These are phyloP conservation scores for Eidolon dupreanum DNA, from an alignment of 2,797 vertebrate genomes.

Conservation along the genomic window DNA sequence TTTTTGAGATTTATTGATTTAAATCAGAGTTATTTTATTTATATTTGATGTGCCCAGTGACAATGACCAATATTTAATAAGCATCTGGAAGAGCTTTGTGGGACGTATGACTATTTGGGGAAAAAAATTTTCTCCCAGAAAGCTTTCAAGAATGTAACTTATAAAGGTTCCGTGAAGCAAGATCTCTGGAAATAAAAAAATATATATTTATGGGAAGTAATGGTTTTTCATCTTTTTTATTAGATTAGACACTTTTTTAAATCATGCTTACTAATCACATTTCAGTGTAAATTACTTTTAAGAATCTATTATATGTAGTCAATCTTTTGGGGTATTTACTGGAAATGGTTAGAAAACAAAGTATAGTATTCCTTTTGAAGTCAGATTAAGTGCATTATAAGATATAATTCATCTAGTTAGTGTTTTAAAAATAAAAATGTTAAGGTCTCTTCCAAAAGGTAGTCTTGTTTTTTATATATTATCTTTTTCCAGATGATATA, in stretches of 20 bases:
- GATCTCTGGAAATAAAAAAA: background rate
- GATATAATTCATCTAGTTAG: constrained; percentile 1
- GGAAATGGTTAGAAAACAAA: constrained; percentile 5
- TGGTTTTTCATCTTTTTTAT: background rate
- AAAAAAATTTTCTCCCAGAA: background rate
- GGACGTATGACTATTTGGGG: background rate
- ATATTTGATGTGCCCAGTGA: constrained; percentile 88
- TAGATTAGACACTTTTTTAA: background rate
- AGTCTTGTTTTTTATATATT: background rate
- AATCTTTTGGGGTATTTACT: background rate
- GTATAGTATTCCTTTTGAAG: background rate
- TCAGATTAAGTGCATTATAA: constrained; percentile 1
- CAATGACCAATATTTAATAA: constrained; percentile 83
- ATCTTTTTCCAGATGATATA: background rate
- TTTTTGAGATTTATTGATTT: constrained; percentile 85
- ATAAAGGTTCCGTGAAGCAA: background rate
- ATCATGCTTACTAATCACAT: background rate
- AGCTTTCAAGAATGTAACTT: background rate
- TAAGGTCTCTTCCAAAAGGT: constrained; percentile 18
- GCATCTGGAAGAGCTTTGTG: constrained; percentile 59
- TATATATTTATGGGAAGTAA: background rate
- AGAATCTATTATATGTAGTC: background rate
- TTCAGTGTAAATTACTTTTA: constrained; percentile 42
- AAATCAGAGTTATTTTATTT: constrained; percentile 85
- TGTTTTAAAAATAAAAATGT: constrained; percentile 44